A percentile compares a stretch with the other conserved stretches of the same genome.
Evolutionary conservation across 2,888 invertebrate species (phyloP).

Genomic region (Pasiphila rectangulata): DNA sequence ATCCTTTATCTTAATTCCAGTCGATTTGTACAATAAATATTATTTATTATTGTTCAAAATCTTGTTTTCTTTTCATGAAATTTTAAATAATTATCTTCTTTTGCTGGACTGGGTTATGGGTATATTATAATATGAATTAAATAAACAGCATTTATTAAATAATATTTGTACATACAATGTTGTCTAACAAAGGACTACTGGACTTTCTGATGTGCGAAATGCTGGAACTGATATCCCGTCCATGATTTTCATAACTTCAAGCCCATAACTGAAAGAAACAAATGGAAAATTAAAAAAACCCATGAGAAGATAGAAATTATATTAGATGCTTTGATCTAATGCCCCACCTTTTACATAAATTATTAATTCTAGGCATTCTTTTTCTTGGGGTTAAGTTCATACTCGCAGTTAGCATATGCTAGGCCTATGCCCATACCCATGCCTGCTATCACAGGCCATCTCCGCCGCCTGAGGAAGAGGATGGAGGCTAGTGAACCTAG

Average conservation of each 20-base stretch:
- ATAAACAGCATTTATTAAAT: slow-evolving; percentile 54
- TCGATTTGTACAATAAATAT: slow-evolving; percentile 72
- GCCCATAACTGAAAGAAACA: slow-evolving; percentile 54
- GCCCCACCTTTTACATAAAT: slow-evolving; percentile 49
- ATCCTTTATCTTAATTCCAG: slow-evolving; percentile 74
- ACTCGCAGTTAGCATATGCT: slow-evolving; percentile 93
- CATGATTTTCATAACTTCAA: slow-evolving; percentile 49
- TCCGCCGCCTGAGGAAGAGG: slow-evolving; percentile 89
- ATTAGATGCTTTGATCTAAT: not conserved
- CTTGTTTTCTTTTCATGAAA: slow-evolving; percentile 34
- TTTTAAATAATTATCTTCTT: not conserved
- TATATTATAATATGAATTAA: slow-evolving; percentile 27
- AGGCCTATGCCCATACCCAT: slow-evolving; percentile 94
- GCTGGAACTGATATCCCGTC: slow-evolving; percentile 40
- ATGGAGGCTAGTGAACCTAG: slow-evolving; percentile 91
- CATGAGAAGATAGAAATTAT: too few species aligned
- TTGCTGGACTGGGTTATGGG: too few species aligned
- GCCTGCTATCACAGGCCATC: slow-evolving; percentile 94
- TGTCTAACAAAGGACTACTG: slow-evolving; percentile 59
- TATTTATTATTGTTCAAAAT: slow-evolving; percentile 61
- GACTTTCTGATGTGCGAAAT: slow-evolving; percentile 37
- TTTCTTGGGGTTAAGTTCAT: slow-evolving; percentile 63
- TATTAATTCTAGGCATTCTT: slow-evolving; percentile 46
- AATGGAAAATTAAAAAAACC: not conserved
- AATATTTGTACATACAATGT: slow-evolving; percentile 66